These are phyloP conservation scores for Stegodyphus dumicola DNA, from an alignment of 1,140 invertebrate species.

Conservation along the genomic window DNA sequence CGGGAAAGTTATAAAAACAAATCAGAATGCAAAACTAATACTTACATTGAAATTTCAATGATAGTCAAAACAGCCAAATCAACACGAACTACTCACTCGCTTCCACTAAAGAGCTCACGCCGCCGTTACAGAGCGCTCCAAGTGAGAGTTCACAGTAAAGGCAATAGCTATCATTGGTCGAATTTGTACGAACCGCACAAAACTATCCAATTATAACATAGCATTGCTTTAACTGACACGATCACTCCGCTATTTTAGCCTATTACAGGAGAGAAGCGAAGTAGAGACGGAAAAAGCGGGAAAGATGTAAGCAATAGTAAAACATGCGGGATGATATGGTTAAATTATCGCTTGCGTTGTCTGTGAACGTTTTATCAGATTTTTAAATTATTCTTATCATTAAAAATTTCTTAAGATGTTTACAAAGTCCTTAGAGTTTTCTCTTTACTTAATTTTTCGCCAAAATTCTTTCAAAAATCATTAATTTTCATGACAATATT, in stretches of 20 bases:
- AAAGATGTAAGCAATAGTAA: conserved; percentile 12
- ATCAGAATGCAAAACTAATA: neutral
- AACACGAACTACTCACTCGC: conserved; percentile 9
- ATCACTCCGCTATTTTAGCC: conserved; percentile 39
- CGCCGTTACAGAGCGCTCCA: conserved; percentile 46
- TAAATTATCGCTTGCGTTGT: neutral
- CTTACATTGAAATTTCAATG: conserved; percentile 19
- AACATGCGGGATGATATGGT: neutral
- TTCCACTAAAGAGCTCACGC: conserved; percentile 5
- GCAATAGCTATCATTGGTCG: conserved; percentile 33
- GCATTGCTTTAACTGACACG: conserved; percentile 49
- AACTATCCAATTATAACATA: conserved; percentile 19
- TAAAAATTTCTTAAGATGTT: too few relatives aligned
- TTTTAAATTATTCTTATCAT: too few relatives aligned
- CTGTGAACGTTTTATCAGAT: too few relatives aligned
- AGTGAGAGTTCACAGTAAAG: conserved; percentile 19
- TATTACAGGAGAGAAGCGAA: conserved; percentile 33
- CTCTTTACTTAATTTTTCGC: too few relatives aligned
- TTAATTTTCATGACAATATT: too few relatives aligned
- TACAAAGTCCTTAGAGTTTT: too few relatives aligned
- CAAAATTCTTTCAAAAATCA: too few relatives aligned
- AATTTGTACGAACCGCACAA: conserved; percentile 46
- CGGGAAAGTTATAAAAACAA: neutral
- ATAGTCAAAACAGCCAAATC: neutral
- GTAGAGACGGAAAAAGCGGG: conserved; percentile 8